Evolutionary conservation across 1,140 invertebrate species (phyloP), one percentile per base, ranked within the genome.

Genomic region (Asbolus verrucosus): DNA sequence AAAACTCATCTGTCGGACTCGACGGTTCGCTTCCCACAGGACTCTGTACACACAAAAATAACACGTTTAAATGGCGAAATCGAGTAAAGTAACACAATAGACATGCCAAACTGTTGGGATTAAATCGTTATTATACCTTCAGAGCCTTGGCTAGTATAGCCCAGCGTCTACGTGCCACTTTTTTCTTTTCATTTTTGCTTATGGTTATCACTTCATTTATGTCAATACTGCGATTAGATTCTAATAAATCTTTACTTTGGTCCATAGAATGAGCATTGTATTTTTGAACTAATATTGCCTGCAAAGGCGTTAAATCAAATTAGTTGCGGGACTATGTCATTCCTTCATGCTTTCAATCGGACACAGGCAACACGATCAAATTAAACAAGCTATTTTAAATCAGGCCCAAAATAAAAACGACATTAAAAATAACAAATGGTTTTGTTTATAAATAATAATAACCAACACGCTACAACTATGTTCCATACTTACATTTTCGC

Each of bases 121-220:
- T 11, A 36, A 27, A 27, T 27, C 24, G 19, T 9, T 38, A 66
- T 72, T 65, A 74, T 76, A 81, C 80, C 79, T 81, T 80, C 38
- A 92, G 76, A 31, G 89, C 90, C 59, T 87, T 86, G 9, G 90
- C 90, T 62, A 92, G 81, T 9, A 92, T 85, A 18, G 84, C 85
- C 90, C 90, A 92, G 75, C 90, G 85, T 71, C 87, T 85, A 60
- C 88, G 84, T 2, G 90, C 90, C 69, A 81, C 77, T 73, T 78
- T 77, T 78, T 79, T 79, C 75, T 74, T 79, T 70, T 77, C 78
- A 77, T 74, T 75, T 65, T 72, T 73, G 62, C 69, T 68, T 38
- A 75, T 62, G 54, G 65, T 72, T 41, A 76, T 60, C 62, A 77
- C 71, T 71, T 78, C 74, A 65, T 76, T 71, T 46, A 78, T 71